Evolutionary conservation across 2,888 invertebrate species (phyloP).

Genomic region (Tetranychus piercei): DNA sequence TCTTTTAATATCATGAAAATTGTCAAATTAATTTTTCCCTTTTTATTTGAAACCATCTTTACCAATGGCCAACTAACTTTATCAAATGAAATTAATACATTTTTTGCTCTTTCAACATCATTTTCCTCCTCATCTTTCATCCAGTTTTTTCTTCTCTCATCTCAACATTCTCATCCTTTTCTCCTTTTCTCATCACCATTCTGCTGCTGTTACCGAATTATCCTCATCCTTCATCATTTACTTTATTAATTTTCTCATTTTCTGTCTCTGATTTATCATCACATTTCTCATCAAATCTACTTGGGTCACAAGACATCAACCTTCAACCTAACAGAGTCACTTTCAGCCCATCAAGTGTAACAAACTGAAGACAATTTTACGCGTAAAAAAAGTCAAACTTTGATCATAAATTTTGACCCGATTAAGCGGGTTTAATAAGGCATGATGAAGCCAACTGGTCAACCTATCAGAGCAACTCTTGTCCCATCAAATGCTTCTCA

Average conservation of each 20-base stretch:
- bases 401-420: too few relatives aligned
- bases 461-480: too few relatives aligned
- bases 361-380: too few relatives aligned
- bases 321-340: too few relatives aligned
- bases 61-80: neutral
- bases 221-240: neutral
- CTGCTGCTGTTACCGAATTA: neutral
- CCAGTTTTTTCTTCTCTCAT: neutral
- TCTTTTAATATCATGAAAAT: neutral
- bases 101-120: neutral
- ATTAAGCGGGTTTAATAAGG: too few relatives aligned
- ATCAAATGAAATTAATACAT: neutral
- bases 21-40: neutral
- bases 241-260: neutral
- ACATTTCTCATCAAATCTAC: neutral
- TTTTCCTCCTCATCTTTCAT: neutral
- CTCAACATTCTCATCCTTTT: neutral
- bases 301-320: too few relatives aligned
- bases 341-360: too few relatives aligned
- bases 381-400: too few relatives aligned
- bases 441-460: too few relatives aligned
- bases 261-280: neutral
- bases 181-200: neutral
- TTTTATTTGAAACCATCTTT: neutral
- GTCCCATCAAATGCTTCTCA: too few relatives aligned